Evolutionary conservation across 2,888 invertebrate species (phyloP).

Genomic region (Drosophila kambysellisi): DNA sequence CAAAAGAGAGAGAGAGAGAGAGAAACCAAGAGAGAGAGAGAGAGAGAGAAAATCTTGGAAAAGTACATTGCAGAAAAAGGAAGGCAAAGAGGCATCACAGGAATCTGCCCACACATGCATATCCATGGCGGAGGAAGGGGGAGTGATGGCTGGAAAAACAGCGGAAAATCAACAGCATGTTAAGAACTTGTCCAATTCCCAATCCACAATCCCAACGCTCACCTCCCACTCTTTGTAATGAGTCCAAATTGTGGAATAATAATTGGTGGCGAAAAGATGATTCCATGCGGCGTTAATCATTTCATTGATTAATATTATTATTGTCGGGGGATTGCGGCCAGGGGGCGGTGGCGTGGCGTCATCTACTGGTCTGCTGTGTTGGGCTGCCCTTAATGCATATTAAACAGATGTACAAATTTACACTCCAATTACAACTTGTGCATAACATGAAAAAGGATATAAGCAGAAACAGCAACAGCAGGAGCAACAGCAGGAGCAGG

Average conservation of each 20-base stretch:
- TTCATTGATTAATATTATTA: constrained; percentile 66
- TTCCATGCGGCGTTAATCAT: constrained; percentile 54
- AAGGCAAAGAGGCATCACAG: not conserved
- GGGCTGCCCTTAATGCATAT: constrained; percentile 68
- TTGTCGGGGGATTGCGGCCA: not conserved
- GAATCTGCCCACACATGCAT: constrained; percentile 19
- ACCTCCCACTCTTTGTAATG: constrained; percentile 54
- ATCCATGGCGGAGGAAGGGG: no score
- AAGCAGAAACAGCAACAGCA: constrained; percentile 6
- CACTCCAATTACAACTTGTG: constrained; percentile 77
- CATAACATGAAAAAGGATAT: constrained; percentile 63
- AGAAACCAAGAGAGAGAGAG: not conserved
- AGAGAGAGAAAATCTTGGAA: not conserved
- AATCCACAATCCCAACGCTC: not conserved
- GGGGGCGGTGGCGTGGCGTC: constrained; percentile 12
- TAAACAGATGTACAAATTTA: constrained; percentile 76
- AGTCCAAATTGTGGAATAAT: constrained; percentile 62
- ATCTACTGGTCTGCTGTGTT: constrained; percentile 17
- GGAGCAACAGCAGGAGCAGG: constrained; percentile 1
- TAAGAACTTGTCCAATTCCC: not conserved
- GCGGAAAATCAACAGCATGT: constrained; percentile 68
- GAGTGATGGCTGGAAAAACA: constrained; percentile 70
- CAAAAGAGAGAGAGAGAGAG: constrained; percentile 6
- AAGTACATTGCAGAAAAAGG: not conserved
- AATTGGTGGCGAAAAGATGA: constrained; percentile 55